phyloP scores from a whole-genome alignment of 53 echinoderm and acorn worm genomes.

The Henricia sp. region DNA sequence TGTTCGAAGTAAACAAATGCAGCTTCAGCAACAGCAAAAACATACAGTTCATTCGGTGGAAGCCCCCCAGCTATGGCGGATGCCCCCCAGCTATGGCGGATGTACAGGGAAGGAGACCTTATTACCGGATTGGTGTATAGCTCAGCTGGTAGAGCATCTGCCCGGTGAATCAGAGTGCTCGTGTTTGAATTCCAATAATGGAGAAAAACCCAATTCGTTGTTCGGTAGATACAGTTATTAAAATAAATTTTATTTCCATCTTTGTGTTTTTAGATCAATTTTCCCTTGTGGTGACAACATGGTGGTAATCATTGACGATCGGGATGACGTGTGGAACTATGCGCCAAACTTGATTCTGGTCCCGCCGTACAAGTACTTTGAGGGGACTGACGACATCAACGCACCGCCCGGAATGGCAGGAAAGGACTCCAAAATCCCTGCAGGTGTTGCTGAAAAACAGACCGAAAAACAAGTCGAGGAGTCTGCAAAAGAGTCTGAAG shows the following conservation, averaged over 20 bases:
- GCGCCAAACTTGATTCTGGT: constrained; percentile 93
- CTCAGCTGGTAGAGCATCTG: too few species aligned
- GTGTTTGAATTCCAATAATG: too few species aligned
- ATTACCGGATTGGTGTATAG: too few species aligned
- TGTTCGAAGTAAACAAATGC: too few species aligned
- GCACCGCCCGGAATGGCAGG: constrained; percentile 68
- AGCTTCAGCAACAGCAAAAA: too few species aligned
- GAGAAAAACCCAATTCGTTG: too few species aligned
- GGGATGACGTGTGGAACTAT: constrained; percentile 96
- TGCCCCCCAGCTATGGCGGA: too few species aligned
- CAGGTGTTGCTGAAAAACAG: background rate
- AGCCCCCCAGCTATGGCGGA: too few species aligned
- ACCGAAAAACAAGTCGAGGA: constrained; percentile 51
- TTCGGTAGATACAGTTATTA: too few species aligned
- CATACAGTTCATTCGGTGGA: too few species aligned
- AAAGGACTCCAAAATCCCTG: constrained; percentile 14
- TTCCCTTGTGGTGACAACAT: constrained; percentile 97
- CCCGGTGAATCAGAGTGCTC: too few species aligned
- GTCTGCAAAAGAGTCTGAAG: constrained; percentile 25
- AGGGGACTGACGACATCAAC: constrained; percentile 94
- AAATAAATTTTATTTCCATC: background rate
- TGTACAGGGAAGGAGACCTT: too few species aligned
- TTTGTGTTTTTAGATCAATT: constrained; percentile 76
- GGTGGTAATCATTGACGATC: constrained; percentile 98
- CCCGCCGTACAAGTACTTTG: constrained; percentile 89